Evolutionary conservation across 2,888 invertebrate genomes (phyloP).

Genomic region (Furcula furcula): DNA sequence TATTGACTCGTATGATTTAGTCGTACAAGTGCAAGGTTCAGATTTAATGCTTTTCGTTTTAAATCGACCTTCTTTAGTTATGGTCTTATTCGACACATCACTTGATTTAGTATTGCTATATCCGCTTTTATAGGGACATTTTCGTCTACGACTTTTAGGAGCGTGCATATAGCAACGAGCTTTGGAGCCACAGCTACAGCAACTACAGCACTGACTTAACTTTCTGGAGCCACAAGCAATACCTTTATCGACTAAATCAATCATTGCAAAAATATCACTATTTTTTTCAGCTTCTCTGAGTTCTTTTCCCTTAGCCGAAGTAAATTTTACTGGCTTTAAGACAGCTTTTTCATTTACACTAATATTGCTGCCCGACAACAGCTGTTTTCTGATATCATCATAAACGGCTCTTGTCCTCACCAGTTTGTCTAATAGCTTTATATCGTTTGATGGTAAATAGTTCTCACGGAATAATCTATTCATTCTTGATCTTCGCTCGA

Average conservation of each 20-base stretch:
- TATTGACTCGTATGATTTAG: constrained; percentile 29
- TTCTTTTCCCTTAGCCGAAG: constrained; percentile 14
- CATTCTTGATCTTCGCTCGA: constrained; percentile 38
- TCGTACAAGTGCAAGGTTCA: constrained; percentile 52
- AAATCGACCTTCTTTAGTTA: constrained; percentile 24
- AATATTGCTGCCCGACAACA: constrained; percentile 41
- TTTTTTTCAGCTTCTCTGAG: constrained; percentile 26
- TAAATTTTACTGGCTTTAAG: constrained; percentile 21
- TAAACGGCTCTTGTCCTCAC: constrained; percentile 54
- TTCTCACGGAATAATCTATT: constrained; percentile 46
- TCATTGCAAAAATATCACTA: constrained; percentile 37
- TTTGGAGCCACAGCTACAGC: constrained; percentile 46
- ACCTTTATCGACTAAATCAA: constrained; percentile 47
- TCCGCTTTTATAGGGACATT: constrained; percentile 14
- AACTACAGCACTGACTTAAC: constrained; percentile 48
- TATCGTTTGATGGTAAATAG: constrained; percentile 47
- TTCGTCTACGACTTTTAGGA: constrained; percentile 21
- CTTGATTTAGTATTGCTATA: constrained; percentile 27
- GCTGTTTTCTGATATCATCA: constrained; percentile 46
- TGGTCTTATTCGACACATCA: constrained; percentile 17
- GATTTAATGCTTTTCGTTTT: constrained; percentile 48
- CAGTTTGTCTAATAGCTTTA: constrained; percentile 47
- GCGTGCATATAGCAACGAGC: constrained; percentile 12
- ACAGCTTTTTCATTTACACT: constrained; percentile 32
- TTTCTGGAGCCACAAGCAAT: constrained; percentile 30